These are phyloP conservation scores for Acleris cristana DNA, from an alignment of 2,888 invertebrate species.

Conservation along the genomic window DNA sequence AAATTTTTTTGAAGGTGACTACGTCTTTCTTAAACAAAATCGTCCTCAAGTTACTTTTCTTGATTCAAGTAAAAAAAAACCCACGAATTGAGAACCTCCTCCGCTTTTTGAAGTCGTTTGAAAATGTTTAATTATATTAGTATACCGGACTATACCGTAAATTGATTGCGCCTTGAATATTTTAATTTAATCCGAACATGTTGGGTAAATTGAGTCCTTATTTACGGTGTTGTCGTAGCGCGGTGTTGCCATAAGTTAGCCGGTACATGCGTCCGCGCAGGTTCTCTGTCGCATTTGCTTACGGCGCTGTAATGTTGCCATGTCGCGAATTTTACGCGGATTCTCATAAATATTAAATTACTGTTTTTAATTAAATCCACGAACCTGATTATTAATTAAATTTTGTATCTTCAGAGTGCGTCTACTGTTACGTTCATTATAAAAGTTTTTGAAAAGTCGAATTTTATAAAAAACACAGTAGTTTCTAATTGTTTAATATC, in stretches of 20 bases:
- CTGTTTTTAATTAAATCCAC: constrained; percentile 1
- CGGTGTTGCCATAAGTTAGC: constrained; percentile 51
- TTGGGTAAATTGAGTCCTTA: constrained; percentile 52
- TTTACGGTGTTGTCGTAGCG: constrained; percentile 47
- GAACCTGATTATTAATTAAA: constrained; percentile 1
- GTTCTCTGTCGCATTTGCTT: constrained; percentile 38
- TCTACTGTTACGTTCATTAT: too few relatives aligned
- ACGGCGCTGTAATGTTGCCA: constrained; percentile 14
- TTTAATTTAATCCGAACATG: constrained; percentile 51
- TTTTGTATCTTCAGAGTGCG: too few relatives aligned
- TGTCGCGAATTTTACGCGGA: constrained; percentile 19
- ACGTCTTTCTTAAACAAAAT: too few relatives aligned
- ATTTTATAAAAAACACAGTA: too few relatives aligned
- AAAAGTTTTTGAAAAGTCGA: too few relatives aligned
- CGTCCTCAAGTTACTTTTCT: too few relatives aligned
- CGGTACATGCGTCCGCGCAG: constrained; percentile 49
- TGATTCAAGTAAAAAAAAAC: too few relatives aligned
- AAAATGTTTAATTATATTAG: constrained; percentile 4
- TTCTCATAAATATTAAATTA: constrained; percentile 7
- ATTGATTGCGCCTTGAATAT: constrained; percentile 45
- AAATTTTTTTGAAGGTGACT: too few relatives aligned
- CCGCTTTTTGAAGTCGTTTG: too few relatives aligned
- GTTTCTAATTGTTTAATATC: too few relatives aligned
- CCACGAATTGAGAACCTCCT: too few relatives aligned
- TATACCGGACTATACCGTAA: constrained; percentile 39